phyloP scores from a whole-genome alignment of 2,113 vertebrate species.

The Sitta europaea region DNA sequence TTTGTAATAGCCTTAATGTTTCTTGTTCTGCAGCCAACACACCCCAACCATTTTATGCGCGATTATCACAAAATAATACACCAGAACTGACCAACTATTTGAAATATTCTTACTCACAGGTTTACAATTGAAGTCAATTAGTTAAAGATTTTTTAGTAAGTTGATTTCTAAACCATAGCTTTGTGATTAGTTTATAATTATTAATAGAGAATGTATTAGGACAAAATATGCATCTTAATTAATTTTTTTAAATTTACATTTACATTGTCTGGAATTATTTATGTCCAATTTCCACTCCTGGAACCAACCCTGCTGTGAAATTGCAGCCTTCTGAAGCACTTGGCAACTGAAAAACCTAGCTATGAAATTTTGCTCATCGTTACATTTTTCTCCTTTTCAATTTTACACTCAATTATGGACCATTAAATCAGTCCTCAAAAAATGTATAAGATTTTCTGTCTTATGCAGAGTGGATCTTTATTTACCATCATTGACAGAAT shows the following conservation, averaged over 20 bases:
- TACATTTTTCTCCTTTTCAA: conserved; percentile 27
- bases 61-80: conserved; percentile 52
- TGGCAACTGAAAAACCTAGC: conserved; percentile 17
- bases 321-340: conserved; percentile 31
- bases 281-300: conserved; percentile 22
- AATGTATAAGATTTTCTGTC: neutral
- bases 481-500: neutral
- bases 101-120: neutral
- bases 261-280: conserved; percentile 21
- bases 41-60: conserved; percentile 17
- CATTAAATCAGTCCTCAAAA: neutral
- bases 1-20: neutral
- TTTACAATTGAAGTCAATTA: conserved; percentile 52
- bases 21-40: conserved; percentile 22
- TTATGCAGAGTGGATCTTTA: neutral
- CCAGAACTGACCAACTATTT: conserved; percentile 53
- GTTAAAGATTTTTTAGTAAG: conserved; percentile 16
- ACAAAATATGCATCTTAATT: conserved; percentile 25
- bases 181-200: conserved; percentile 17
- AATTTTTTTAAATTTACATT: neutral
- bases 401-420: conserved; percentile 49
- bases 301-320: conserved; percentile 32
- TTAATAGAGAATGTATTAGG: neutral
- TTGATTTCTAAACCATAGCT: conserved; percentile 5
- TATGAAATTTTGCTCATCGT: conserved; percentile 34